Conservation (phyloP, 2,113 vertebrate genomes). For the Lipophrys pholis region DNA sequence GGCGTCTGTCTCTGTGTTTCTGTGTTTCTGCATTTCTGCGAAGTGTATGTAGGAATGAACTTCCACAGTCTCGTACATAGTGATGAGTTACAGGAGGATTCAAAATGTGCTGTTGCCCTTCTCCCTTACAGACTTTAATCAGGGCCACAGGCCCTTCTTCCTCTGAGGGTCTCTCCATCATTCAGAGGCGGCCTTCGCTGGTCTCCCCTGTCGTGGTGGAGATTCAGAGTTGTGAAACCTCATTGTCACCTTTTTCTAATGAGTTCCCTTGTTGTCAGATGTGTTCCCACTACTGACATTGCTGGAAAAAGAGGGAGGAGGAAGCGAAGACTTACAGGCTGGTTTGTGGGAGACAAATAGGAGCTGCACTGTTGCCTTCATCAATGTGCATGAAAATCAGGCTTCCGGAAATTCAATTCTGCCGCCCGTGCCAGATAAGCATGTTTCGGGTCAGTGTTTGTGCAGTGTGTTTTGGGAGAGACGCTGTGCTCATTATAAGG, state of each 20-base stretch:
- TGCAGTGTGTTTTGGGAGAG: conserved; percentile 44
- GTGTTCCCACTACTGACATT: conserved; percentile 72
- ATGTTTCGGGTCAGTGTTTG: conserved; percentile 74
- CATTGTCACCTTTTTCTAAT: conserved; percentile 88
- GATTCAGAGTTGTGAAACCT: conserved; percentile 80
- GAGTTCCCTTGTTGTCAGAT: conserved; percentile 77
- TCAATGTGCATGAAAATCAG: conserved; percentile 76
- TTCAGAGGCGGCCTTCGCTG: conserved; percentile 71
- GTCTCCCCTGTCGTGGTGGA: conserved; percentile 57
- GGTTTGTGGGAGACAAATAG: conserved; percentile 29
- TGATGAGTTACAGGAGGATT: conserved; percentile 31
- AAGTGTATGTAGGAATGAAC: conserved; percentile 63
- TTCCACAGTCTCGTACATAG: conserved; percentile 43
- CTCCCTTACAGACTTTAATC: conserved; percentile 27
- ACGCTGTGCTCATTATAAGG: conserved; percentile 78
- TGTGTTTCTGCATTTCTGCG: conserved; percentile 53
- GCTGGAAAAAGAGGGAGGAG: conserved; percentile 47
- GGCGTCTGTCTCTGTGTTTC: conserved; percentile 40
- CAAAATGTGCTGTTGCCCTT: conserved; percentile 38
- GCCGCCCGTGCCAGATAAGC: conserved; percentile 68
- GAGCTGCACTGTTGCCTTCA: conserved; percentile 62
- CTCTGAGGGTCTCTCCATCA: conserved; percentile 33
- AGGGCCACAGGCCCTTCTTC: conserved; percentile 47
- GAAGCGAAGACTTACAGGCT: conserved; percentile 41
- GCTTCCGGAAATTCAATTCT: conserved; percentile 81